Base-by-base conservation (phyloP, 2,888 invertebrate species). In the Xestia c-nigrum region DNA sequence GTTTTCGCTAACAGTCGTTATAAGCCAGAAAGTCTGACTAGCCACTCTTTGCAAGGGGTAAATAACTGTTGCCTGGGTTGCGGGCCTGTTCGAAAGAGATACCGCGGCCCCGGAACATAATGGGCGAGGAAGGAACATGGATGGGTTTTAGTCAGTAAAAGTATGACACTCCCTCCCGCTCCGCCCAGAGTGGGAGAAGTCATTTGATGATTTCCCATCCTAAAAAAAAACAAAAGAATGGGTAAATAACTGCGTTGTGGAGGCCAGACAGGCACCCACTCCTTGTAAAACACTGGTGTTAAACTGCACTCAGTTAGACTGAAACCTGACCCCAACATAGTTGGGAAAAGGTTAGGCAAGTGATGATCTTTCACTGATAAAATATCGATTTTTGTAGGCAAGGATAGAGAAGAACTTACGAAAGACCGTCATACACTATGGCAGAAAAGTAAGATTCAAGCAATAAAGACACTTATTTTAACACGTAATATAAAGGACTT, bases 401-500 rank as follows among this genome's bases (percentile, higher is more conserved):
- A 59, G 7, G 16, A 3, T 19, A 59, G 31, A 59, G 0, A 38
- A 61, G 16, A 24, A 24, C 24, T 59, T 59, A 16, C 16, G 14
- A 14, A 16, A 38, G 38, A 61, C 31, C 19, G 19, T 19, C 19
- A 59, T 9, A 31, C 1, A 31, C 59, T 19, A 31, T 38, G 38
- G 38, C 38, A 38, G n/a, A 21, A 40, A 64, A n/a, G 31, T 31
- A 31, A 59, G 7, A 16, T 4, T 59, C 31, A 31, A 59, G 40
- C 63, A 40, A 14, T n/a, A 43, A 63, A 63, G 14, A 1, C 1
- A 0, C 3, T n/a, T 31, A 24, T 24, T 43, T 31, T 40, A 10
- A 21, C 71, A 88, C 71, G 1, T 0, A 9, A 9, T 91, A 52
- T 91, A 92, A 94, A 91, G 12, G 38, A 43, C 61, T 19, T 50